Evolutionary conservation across 2,113 vertebrate genomes (phyloP).

Genomic region (Glareola pratincola): DNA sequence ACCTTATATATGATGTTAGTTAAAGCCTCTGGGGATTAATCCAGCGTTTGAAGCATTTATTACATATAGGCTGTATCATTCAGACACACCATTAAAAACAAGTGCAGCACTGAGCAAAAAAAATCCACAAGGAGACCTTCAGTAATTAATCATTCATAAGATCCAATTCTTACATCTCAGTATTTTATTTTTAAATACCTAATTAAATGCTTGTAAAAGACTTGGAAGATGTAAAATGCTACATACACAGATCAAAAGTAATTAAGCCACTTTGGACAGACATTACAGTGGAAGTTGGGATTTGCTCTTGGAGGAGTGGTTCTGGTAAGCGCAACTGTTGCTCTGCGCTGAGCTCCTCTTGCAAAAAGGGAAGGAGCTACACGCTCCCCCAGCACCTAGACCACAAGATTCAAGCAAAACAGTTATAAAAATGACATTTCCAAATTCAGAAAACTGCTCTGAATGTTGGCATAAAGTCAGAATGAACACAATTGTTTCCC

Average conservation of each 20-base stretch:
- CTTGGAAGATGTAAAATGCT: not conserved
- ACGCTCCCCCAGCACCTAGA: not conserved
- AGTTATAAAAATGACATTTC: not conserved
- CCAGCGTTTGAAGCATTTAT: not conserved
- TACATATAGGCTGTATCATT: not conserved
- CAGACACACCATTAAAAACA: not conserved
- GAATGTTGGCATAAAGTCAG: not conserved
- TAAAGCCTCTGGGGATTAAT: not conserved
- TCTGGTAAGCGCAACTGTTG: not conserved
- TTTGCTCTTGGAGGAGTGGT: not conserved
- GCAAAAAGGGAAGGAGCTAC: not conserved
- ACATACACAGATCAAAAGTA: not conserved
- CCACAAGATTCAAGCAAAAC: not conserved
- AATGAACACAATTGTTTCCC: not conserved
- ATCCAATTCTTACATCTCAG: not conserved
- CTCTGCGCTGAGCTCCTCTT: not conserved
- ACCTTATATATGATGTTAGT: not conserved
- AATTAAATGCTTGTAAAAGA: not conserved
- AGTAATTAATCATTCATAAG: not conserved
- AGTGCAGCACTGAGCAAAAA: not conserved
- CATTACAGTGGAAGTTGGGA: not conserved
- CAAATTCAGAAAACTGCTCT: not conserved
- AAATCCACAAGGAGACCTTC: not conserved
- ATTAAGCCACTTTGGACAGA: not conserved
- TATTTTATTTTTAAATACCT: constrained; percentile 17